Evolutionary conservation across 2,797 vertebrate genomes (phyloP), one percentile per base, ranked within the genome.

Genomic region (Iguana delicatissima): DNA sequence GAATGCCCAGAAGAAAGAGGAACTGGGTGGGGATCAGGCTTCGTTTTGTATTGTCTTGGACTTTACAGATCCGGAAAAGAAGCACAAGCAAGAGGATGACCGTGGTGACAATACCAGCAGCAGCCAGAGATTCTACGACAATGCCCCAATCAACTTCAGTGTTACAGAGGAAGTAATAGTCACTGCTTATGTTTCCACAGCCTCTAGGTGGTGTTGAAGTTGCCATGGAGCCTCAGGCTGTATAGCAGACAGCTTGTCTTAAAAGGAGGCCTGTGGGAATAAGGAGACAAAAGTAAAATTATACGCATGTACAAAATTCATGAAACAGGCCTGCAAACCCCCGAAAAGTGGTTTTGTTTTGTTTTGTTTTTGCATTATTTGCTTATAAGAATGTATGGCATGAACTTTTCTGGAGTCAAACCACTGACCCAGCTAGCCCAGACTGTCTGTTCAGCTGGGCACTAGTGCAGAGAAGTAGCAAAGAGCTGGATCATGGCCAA

Each of bases 81-180:
- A 98, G 95, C 0, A 94, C 97, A 81, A 86, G 91, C 85, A 95
- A 79, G 95, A 98, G 92, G 90, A 85, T 94, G 95, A 98, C 38
- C 55, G 94, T 80, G 94, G 97, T 6, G 29, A 98, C 94, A 14
- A 98, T 92, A 26, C 97, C 98, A 0, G 96, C 35, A 0, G 98
- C 94, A 4, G 99, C 98, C 67, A 95, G 24, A 0, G 97, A 82
- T 86, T 98, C 98, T 80, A 98, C 89, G 80, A 99, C 95, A 72
- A 99, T 98, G 0, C 99, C 99, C 99, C 99, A 99, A 0, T 91
- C 94, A 0, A 90, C 92, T 5, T 89, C 52, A 0, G 85, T 95
- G 92, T 99, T 97, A 86, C 99, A 99, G 35, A 99, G 98, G 74
- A 94, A 97, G 46, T 95, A 80, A 92, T 98, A 99, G 80, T 95